phyloP scores from a whole-genome alignment of 2,797 vertebrate genomes.

The Paedocypris micromegethes region DNA sequence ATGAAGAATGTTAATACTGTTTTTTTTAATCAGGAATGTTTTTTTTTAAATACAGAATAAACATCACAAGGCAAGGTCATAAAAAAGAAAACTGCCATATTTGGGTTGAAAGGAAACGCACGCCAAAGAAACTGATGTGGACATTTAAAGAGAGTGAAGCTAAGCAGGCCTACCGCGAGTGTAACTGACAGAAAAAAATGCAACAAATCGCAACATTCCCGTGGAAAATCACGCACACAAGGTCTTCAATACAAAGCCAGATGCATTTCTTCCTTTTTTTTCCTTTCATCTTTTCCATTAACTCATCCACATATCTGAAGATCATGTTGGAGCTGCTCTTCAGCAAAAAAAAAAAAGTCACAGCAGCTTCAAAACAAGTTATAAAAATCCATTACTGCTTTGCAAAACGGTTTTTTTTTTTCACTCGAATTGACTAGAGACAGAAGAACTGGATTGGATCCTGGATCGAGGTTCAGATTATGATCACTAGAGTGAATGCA shows the following conservation, averaged over 20 bases:
- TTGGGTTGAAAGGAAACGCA: not conserved
- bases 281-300: conserved; percentile 10
- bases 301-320: conserved; percentile 7
- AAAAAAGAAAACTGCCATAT: conserved; percentile 11
- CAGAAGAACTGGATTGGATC: conserved; percentile 1
- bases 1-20: conserved; percentile 7
- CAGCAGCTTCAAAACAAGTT: conserved; percentile 10
- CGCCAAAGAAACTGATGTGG: conserved; percentile 2
- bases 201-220: conserved; percentile 18
- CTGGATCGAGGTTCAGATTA: conserved; percentile 1
- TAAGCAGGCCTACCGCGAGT: conserved; percentile 15
- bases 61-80: not conserved
- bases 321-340: not conserved
- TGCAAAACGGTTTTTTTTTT: not conserved
- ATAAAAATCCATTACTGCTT: not conserved
- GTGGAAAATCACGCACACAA: not conserved
- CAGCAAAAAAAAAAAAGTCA: conserved; percentile 6
- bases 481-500: not conserved
- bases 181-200: conserved; percentile 9
- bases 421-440: not conserved
- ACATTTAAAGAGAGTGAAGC: not conserved
- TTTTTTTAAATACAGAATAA: conserved; percentile 8
- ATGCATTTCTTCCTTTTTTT: not conserved
- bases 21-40: not conserved
- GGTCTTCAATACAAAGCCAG: conserved; percentile 4